Evolutionary conservation across 1,140 invertebrate genomes (phyloP).

Genomic region (Liolophura sinensis): DNA sequence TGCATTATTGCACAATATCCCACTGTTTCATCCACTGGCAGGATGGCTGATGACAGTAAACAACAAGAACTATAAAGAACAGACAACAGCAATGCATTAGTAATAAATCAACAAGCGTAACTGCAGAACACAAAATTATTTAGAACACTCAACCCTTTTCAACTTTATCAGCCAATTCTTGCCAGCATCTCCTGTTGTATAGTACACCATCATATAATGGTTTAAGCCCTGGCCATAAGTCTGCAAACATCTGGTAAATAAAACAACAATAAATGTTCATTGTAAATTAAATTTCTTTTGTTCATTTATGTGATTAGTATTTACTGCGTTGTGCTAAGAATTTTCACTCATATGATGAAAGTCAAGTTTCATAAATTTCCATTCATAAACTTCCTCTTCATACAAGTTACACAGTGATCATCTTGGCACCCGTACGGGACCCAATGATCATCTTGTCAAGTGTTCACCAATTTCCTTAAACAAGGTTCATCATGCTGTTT

Average conservation of each 20-base stretch:
- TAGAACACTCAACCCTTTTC: conserved; percentile 7
- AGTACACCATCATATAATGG: conserved; percentile 85
- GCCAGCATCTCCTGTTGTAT: conserved; percentile 87
- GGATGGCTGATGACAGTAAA: too few relatives aligned
- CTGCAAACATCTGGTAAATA: conserved; percentile 74
- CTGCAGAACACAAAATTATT: neutral
- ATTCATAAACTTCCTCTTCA: too few relatives aligned
- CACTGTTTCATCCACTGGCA: too few relatives aligned
- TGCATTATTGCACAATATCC: neutral
- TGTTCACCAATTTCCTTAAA: too few relatives aligned
- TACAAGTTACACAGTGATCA: too few relatives aligned
- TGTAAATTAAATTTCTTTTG: conserved; percentile 8
- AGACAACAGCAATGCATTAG: too few relatives aligned
- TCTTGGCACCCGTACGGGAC: too few relatives aligned
- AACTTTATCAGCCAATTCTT: conserved; percentile 78
- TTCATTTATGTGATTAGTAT: conserved; percentile 5
- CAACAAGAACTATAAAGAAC: too few relatives aligned
- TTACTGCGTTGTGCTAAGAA: neutral
- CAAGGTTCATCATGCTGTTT: too few relatives aligned
- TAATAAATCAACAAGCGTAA: neutral
- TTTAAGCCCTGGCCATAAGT: conserved; percentile 88
- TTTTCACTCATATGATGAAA: neutral
- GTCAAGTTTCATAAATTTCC: neutral
- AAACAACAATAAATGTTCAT: conserved; percentile 15
- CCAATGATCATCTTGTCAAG: too few relatives aligned